These are phyloP conservation scores for Glaucomys volans DNA, from an alignment of 2,113 vertebrate genomes.

Conservation along the genomic window DNA sequence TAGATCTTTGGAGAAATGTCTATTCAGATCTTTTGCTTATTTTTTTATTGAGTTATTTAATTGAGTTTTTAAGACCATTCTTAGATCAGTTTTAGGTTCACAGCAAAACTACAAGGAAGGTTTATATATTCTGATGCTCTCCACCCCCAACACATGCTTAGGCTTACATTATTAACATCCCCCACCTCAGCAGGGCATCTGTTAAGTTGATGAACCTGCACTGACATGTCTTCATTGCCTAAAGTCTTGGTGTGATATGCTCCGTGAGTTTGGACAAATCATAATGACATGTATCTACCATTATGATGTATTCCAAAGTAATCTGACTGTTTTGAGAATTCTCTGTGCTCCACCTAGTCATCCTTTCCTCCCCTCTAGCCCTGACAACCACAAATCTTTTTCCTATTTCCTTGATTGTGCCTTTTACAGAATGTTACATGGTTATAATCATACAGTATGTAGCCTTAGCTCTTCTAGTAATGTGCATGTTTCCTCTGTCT, in stretches of 20 bases:
- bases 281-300: not conserved
- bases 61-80: not conserved
- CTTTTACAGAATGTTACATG: not conserved
- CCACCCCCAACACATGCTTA: not conserved
- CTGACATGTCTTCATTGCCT: not conserved
- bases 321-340: not conserved
- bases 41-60: not conserved
- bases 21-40: constrained; percentile 15
- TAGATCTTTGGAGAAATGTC: not conserved
- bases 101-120: not conserved
- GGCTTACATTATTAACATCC: no score
- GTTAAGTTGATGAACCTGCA: not conserved
- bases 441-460: not conserved
- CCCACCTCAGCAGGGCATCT: not conserved
- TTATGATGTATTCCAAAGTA: not conserved
- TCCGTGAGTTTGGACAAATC: not conserved
- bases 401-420: not conserved
- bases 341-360: not conserved
- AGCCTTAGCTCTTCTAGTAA: not conserved
- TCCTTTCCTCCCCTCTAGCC: not conserved
- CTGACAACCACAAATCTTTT: not conserved
- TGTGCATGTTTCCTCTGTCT: not conserved
- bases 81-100: not conserved
- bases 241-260: not conserved
- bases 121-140: not conserved